phyloP scores from a whole-genome alignment of 2,888 invertebrate species.

The Lycaena phlaeas region DNA sequence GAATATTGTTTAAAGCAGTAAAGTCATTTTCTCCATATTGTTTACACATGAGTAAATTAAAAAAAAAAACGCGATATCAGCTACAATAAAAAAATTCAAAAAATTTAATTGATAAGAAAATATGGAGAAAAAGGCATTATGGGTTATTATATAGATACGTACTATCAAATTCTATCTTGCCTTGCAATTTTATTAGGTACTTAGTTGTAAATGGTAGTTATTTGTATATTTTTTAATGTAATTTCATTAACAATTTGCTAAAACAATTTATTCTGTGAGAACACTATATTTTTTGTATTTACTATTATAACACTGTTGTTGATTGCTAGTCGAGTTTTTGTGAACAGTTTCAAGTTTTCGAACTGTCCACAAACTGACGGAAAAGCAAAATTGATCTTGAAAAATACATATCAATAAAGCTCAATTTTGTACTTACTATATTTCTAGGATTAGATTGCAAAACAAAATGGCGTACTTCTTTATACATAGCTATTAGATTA shows the following conservation, averaged over 20 bases:
- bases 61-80: too few relatives aligned
- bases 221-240: not conserved
- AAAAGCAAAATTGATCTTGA: constrained; percentile 31
- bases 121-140: too few relatives aligned
- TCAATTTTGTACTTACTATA: constrained; percentile 70
- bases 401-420: constrained; percentile 68
- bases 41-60: too few relatives aligned
- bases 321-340: not conserved
- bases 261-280: not conserved
- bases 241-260: not conserved
- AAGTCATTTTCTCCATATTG: too few relatives aligned
- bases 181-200: not conserved
- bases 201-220: not conserved
- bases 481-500: constrained; percentile 55
- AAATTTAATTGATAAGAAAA: too few relatives aligned
- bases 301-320: not conserved
- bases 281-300: not conserved
- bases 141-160: too few relatives aligned
- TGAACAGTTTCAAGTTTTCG: not conserved
- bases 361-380: not conserved
- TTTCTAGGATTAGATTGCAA: constrained; percentile 63
- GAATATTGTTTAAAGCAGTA: too few relatives aligned
- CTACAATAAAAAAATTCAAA: too few relatives aligned
- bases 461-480: constrained; percentile 42
- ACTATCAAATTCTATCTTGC: not conserved